Base-by-base conservation (phyloP, 2,888 invertebrate species). In the Corythucha ciliata region DNA sequence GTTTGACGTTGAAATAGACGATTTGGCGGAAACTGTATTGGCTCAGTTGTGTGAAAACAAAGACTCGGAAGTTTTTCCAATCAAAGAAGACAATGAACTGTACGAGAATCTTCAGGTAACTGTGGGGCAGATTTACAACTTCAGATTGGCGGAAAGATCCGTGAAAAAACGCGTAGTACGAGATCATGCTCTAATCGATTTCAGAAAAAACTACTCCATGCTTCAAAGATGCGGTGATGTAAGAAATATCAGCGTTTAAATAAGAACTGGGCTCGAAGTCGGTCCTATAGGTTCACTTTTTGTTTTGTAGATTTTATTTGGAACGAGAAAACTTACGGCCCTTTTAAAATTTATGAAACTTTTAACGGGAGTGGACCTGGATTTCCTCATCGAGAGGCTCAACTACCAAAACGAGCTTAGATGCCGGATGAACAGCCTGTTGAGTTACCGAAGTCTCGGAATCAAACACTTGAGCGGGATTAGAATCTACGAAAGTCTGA, bases 311-410 rank as follows among this genome's bases (percentile, higher is more conserved):
- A 55, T 52, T 24, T 80, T 82, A 2, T 68, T 85, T 41, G 75
- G 78, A 33, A 71, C 73, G 59, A 63, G 67, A 25, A 66, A 72
- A 8, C 67, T 71, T 25, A 81, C 82, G 56, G 73, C 74, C 58
- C 66, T 92, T 41, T 64, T 81, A 1, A 70, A 79, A 1, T 84
- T 88, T 59, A 81, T 85, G 79, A 85, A 85, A 63, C 75, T 90
- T 24, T 76, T 82, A 70, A 86, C 83, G 68, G 87, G 88, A 65
- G 75, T 78, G 54, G 72, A 88, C 4, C 73, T 89, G 65, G 89
- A 90, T 65, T 79, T 84, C 24, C 37, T 57, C 10, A 33, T 57
- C 8, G 57, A 57, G 40, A 39, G 52, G 0, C 62, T 90, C 76
- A 60, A 74, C 74, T 52, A 71, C 81, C 21, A 66, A 71, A 58